These are phyloP conservation scores for Drosophila engyochracea DNA, from an alignment of 2,888 invertebrate genomes.

Conservation along the genomic window DNA sequence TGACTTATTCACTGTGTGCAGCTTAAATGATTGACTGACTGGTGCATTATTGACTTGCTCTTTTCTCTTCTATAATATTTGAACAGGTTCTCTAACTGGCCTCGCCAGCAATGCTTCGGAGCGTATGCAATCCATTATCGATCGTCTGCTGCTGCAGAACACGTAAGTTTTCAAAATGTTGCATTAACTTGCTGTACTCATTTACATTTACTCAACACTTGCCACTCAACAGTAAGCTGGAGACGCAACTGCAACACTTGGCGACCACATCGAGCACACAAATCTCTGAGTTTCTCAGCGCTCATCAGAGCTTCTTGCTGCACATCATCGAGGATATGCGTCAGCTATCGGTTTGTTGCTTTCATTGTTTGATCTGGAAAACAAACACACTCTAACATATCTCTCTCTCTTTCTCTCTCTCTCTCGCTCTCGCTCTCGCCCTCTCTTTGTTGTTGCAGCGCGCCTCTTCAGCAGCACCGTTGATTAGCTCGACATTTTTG, in stretches of 20 bases:
- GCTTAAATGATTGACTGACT: not conserved
- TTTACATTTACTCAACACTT: not conserved
- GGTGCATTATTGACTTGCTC: not conserved
- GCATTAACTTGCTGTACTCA: rapidly evolving
- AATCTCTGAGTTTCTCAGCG: slow-evolving; percentile 79
- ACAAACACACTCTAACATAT: not conserved
- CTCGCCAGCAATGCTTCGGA: slow-evolving; percentile 78
- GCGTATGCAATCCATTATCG: slow-evolving; percentile 82
- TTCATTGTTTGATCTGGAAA: not conserved
- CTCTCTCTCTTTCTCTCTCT: not conserved
- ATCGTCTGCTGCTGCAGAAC: slow-evolving; percentile 80
- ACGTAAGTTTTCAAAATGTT: slow-evolving; percentile 63
- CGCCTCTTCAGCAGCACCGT: slow-evolving; percentile 51
- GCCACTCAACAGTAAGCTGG: slow-evolving; percentile 73
- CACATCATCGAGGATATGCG: slow-evolving; percentile 84
- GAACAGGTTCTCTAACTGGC: slow-evolving; percentile 73
- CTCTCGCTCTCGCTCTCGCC: not conserved
- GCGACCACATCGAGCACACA: slow-evolving; percentile 75
- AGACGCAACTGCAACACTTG: slow-evolving; percentile 74
- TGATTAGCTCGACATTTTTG: slow-evolving; percentile 67
- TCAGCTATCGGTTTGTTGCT: slow-evolving; percentile 76
- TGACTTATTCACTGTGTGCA: not conserved
- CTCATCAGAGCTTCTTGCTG: slow-evolving; percentile 81
- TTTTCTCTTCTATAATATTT: not conserved
- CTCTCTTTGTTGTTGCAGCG: slow-evolving; percentile 22